A percentile compares a stretch with the other conserved stretches of the same genome.
These are phyloP conservation scores for Cyprinus carpio DNA, from an alignment of 2,113 vertebrate species.

Conservation along the genomic window DNA sequence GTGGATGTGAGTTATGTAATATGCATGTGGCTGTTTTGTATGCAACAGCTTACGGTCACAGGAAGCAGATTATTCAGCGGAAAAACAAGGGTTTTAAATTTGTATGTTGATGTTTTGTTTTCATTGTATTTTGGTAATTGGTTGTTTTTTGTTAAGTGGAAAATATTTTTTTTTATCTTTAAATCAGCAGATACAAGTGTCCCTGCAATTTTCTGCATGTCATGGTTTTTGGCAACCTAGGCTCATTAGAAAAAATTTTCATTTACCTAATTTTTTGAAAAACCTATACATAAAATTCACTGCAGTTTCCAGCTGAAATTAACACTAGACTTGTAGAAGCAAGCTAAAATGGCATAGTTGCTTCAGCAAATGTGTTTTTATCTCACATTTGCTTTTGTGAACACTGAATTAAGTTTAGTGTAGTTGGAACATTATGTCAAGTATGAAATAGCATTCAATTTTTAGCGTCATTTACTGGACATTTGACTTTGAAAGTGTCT, in stretches of 20 bases:
- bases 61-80: not conserved
- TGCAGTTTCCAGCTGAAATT: not conserved
- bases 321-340: not conserved
- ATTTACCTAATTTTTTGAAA: not conserved
- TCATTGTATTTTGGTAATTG: not conserved
- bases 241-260: not conserved
- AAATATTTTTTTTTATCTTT: not conserved
- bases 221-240: not conserved
- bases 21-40: conserved; percentile 1
- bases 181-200: not conserved
- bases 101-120: too few relatives aligned
- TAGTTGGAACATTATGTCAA: too few relatives aligned
- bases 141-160: not conserved
- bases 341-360: too few relatives aligned
- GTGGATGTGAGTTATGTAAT: conserved; percentile 26
- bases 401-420: too few relatives aligned
- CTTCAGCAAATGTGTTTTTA: too few relatives aligned
- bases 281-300: not conserved
- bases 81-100: not conserved
- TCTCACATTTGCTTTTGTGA: too few relatives aligned
- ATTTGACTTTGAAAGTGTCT: too few relatives aligned
- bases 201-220: not conserved
- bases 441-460: too few relatives aligned
- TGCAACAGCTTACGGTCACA: conserved; percentile 17
- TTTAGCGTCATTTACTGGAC: too few relatives aligned